Evolutionary conservation across 2,888 invertebrate genomes (phyloP).

Genomic region (Mactromeris polynyma): DNA sequence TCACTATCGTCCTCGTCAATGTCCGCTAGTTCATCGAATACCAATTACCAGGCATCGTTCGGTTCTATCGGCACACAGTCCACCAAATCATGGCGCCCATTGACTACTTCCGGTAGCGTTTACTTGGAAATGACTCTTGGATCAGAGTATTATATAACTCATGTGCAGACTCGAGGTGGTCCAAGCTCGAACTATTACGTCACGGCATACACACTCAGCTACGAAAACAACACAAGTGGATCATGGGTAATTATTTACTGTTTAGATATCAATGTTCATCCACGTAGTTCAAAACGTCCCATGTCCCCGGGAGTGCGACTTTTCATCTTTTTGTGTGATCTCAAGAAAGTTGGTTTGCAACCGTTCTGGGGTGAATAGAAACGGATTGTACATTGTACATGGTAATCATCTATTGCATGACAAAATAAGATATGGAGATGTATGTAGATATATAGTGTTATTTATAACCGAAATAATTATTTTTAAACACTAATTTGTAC

Average conservation of each 20-base stretch:
- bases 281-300: too few species aligned
- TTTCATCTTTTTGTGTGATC: too few species aligned
- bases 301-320: too few species aligned
- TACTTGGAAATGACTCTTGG: constrained; percentile 65
- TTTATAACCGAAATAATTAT: too few species aligned
- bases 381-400: too few species aligned
- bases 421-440: too few species aligned
- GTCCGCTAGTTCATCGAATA: background rate
- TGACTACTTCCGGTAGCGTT: background rate
- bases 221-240: constrained; percentile 58
- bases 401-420: too few species aligned
- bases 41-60: constrained; percentile 45
- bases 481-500: too few species aligned
- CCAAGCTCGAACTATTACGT: constrained; percentile 59
- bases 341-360: too few species aligned
- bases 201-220: constrained; percentile 61
- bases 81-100: constrained; percentile 66
- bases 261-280: too few species aligned
- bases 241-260: constrained; percentile 61
- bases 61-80: constrained; percentile 53
- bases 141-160: constrained; percentile 61
- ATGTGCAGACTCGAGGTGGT: constrained; percentile 70
- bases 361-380: too few species aligned
- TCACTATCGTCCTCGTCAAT: constrained; percentile 19
- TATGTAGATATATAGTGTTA: too few species aligned